Evolutionary conservation across 2,113 vertebrate species (phyloP).

Genomic region (Alectura lathami): DNA sequence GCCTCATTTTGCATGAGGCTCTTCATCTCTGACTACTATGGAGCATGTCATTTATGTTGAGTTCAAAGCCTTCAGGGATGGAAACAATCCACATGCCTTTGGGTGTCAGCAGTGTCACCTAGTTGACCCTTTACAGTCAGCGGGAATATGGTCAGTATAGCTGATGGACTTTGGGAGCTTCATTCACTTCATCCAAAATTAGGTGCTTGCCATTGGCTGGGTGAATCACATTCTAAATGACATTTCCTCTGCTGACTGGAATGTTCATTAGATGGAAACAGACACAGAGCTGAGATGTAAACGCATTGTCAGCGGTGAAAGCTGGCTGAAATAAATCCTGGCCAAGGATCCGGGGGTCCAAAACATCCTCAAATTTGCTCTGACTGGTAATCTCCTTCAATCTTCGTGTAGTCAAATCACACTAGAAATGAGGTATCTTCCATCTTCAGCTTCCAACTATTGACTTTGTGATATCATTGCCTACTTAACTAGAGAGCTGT

Average conservation of each 20-base stretch:
- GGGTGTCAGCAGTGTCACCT: neutral
- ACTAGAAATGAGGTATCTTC: neutral
- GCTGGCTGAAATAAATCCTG: neutral
- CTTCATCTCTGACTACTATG: neutral
- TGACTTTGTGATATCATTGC: neutral
- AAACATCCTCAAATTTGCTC: neutral
- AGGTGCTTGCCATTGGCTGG: neutral
- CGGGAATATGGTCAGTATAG: neutral
- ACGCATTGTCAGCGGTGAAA: neutral
- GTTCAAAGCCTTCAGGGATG: neutral
- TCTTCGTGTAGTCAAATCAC: neutral
- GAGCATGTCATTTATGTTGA: neutral
- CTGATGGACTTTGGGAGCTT: neutral
- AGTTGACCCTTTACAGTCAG: neutral
- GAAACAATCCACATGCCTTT: neutral
- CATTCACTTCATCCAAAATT: neutral
- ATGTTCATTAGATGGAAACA: neutral
- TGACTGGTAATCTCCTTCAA: neutral
- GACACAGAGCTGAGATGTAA: neutral
- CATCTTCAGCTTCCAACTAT: neutral
- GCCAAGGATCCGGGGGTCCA: neutral
- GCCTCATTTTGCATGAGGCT: neutral
- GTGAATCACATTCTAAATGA: neutral
- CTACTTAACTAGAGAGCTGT: conserved; percentile 9
- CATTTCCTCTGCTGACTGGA: neutral